Evolutionary conservation across 2,888 invertebrate genomes (phyloP), one percentile per base, ranked within the genome.

Genomic region (Rambutsinella grinnellia): DNA sequence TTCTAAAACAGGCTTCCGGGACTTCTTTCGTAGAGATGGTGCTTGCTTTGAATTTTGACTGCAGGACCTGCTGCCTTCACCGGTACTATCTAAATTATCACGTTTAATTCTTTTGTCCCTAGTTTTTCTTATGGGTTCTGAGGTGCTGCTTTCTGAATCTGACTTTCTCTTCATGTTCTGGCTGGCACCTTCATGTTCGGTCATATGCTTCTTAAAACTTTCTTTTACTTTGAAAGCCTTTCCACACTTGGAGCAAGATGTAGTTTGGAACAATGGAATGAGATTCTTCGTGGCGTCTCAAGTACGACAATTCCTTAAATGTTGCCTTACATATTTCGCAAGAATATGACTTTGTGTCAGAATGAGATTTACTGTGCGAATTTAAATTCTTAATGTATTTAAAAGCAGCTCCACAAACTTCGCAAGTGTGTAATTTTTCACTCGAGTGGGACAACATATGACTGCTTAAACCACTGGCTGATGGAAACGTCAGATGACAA

Each of bases 311-410:
- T 6, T 51, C 51, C 17, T n/a, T 51, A 51, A 51, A 15, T 8
- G 10, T 51, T 19, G 13, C 5, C 17, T 51, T 6, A 17, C 51
- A 51, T 6, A 51, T 6, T 15, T 6, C n/a, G 17, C 51, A 51
- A n/a, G n/a, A n/a, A n/a, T n/a, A n/a, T n/a, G n/a, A n/a, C n/a
- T n/a, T n/a, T n/a, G n/a, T n/a, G n/a, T n/a, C 17, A 5, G 17
- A 15, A 51, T 5, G 51, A 19, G 6, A 15, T 51, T 36, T 44
- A 13, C 6, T 8, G 19, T 47, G 62, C 3, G 17, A 2, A 23
- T 49, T 49, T 26, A 72, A 51, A 49, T 63, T 63, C 17, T 63
- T 58, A 0, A 10, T 0, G 17, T 65, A 65, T 58, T 72, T 65
- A 49, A 56, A 72, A 2, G 28, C 23, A 1, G 17, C 21, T 15